These are phyloP conservation scores for Megaceryle alcyon DNA, from an alignment of 2,797 vertebrate genomes.

Conservation along the genomic window DNA sequence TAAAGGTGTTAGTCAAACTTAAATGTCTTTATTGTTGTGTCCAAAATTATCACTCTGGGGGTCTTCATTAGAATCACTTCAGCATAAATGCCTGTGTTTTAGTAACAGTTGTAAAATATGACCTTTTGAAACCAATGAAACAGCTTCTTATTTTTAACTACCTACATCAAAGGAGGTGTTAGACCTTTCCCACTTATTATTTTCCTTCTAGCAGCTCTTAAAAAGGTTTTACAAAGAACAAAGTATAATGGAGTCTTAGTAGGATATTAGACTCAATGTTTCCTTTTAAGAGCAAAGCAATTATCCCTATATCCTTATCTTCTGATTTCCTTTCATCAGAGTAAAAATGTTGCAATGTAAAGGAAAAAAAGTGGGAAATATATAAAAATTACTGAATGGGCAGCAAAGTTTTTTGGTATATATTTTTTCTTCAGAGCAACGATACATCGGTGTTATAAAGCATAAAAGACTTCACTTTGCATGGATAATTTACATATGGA, in stretches of 20 bases:
- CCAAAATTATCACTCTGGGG: not conserved
- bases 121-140: not conserved
- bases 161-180: not conserved
- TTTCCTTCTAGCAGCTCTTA: not conserved
- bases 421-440: not conserved
- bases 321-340: not conserved
- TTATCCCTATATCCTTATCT: not conserved
- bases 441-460: not conserved
- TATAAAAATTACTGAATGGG: not conserved
- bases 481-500: not conserved
- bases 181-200: not conserved
- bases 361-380: not conserved
- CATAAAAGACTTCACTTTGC: not conserved
- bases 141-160: conserved; percentile 4
- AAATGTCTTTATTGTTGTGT: not conserved
- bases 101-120: not conserved
- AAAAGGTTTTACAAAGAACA: not conserved
- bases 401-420: not conserved
- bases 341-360: not conserved
- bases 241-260: not conserved
- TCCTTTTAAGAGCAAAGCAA: not conserved
- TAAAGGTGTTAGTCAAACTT: not conserved
- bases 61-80: not conserved
- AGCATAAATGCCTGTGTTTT: not conserved
- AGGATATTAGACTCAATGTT: not conserved